Base-by-base conservation (phyloP, 2,113 vertebrate genomes). In the Formicarius rufipectus region DNA sequence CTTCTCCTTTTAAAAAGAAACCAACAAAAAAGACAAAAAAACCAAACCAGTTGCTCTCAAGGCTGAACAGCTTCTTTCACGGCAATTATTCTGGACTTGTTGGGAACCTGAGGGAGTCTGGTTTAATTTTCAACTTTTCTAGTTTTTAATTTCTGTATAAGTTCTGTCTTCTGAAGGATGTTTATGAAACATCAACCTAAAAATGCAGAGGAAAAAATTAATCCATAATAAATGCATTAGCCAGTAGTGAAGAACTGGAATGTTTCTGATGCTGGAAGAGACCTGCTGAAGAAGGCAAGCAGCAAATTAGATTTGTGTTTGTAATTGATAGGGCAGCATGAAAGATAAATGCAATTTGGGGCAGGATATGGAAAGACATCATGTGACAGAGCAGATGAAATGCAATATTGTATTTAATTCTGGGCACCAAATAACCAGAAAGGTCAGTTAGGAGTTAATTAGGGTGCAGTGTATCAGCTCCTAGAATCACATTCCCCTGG, bases 271-370 rank as follows among this genome's bases (percentile, higher is more conserved):
- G 39, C 45, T 74, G 79, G 52, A 74, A 83, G 64, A 80, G 79
- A 84, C 69, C 67, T 84, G 58, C 59, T 80, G 62, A 56, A 77
- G 68, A 87, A 71, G 53, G 67, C 58, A 72, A 67, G 33, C 67
- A 75, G 50, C 37, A 88, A 92, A 90, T 95, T 80, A 90, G 31
- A 77, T 89, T 89, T 86, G 55, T 3, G 1, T 85, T 76, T 78
- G 40, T 86, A 90, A 94, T 94, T 89, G 72, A 58, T 93, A 55
- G 30, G 79, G 83, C 64, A 62, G 76, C 86, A 49, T 76, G 83
- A 95, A 95, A 93, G 75, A 86, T 25, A 86, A 92, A 84, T 80
- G 80, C 52, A 92, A 39, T 92, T 89, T 91, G 74, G 72, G 55
- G 30, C 56, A 77, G 74, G 59, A 72, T 89, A 37, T 63, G 23